A percentile compares a stretch with the other conserved stretches of the same genome.
Conservation (phyloP, 2,113 vertebrate genomes). For the Aplodontia rufa region DNA sequence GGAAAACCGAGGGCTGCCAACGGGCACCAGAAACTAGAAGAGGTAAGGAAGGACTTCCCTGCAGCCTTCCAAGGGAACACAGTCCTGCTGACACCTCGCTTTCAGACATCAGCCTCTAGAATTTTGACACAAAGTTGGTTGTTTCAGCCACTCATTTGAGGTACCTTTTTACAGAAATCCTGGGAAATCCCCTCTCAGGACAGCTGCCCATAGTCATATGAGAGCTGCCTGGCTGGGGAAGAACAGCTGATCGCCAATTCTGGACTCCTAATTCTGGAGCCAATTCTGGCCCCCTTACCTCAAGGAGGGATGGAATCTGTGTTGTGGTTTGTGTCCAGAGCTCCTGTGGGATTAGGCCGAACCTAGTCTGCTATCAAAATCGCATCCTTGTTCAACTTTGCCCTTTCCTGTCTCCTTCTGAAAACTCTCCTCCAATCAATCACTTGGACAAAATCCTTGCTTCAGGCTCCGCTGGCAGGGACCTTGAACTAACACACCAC, state of each 20-base stretch:
- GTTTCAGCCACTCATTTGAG: neutral
- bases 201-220: neutral
- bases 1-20: neutral
- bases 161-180: neutral
- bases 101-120: neutral
- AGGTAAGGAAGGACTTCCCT: neutral
- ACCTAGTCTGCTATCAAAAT: neutral
- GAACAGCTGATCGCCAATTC: neutral
- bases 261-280: neutral
- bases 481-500: neutral
- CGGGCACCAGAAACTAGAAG: neutral
- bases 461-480: neutral
- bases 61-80: neutral
- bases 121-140: neutral
- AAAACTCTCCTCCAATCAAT: neutral
- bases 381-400: neutral
- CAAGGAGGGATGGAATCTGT: fast-evolving
- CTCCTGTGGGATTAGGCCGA: neutral
- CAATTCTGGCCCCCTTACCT: neutral
- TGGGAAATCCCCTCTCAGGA: neutral
- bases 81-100: neutral
- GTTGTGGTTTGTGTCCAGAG: neutral
- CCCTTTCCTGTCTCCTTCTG: neutral
- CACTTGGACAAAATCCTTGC: neutral
- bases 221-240: too few species aligned